Conservation (phyloP, 2,888 invertebrate species). For the Strigamia maritima region DNA sequence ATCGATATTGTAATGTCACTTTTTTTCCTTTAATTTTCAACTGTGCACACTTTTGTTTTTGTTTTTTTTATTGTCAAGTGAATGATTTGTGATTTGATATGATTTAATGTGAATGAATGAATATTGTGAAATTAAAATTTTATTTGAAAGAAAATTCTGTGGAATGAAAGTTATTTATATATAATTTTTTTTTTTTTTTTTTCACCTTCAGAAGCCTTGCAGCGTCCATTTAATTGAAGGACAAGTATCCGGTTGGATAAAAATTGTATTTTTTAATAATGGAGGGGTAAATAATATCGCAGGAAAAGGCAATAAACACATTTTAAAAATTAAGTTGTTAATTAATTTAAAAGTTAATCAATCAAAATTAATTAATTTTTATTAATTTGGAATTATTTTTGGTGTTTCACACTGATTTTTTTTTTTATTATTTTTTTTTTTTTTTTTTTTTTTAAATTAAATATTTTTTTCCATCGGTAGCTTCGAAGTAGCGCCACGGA, state of each 20-base stretch:
- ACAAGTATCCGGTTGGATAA: not conserved
- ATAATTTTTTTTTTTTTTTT: not conserved
- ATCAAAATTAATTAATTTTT: too few species aligned
- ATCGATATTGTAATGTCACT: not conserved
- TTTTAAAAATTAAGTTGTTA: too few species aligned
- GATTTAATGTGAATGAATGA: not conserved
- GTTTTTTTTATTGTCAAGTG: not conserved
- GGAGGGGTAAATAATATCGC: not conserved
- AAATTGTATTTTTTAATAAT: not conserved
- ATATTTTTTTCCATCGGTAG: too few species aligned
- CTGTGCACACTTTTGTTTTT: not conserved
- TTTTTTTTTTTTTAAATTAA: too few species aligned
- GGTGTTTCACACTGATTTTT: too few species aligned
- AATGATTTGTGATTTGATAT: not conserved
- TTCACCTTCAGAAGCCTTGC: not conserved
- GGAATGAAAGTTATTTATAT: not conserved
- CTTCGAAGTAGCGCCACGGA: too few species aligned
- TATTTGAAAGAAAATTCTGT: not conserved
- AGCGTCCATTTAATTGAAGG: not conserved
- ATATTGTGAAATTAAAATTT: not conserved
- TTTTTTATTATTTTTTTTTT: too few species aligned
- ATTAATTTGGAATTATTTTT: too few species aligned
- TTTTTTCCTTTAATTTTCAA: not conserved
- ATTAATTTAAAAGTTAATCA: too few species aligned
- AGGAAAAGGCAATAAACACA: not conserved